Base-by-base conservation (phyloP, 37 sponge, comb jelly and placozoan species). In the Hormiphora californensis region DNA sequence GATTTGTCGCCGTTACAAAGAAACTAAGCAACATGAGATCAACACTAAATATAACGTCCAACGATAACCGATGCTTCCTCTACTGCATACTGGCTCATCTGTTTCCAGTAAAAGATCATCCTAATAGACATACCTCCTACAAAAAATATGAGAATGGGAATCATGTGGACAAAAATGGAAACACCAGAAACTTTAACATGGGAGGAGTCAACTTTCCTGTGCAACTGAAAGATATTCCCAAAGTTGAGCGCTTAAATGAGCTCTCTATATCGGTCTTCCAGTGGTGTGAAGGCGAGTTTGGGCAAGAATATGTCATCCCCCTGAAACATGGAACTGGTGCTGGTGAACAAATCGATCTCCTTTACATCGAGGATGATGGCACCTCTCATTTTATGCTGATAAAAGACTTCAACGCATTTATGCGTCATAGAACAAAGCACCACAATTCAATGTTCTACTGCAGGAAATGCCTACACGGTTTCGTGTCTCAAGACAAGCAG, bases 81-180 rank as follows among this genome's bases (percentile, higher is more conserved):
- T 73, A 73, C 81, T 73, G 81, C 81, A 33, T 73, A 11, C 44
- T 73, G 43, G 81, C 81, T 22, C 40, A 73, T 22, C n/a, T 73
- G 15, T 40, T 11, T 40, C 81, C 81, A 32, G 81, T 40, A 4
- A 73, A 39, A 2, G 25, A 40, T 0, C 43, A 73, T 46, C 46
- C 46, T n/a, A 23, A 33, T 4, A 27, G 81, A 19, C 44, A 39
- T 36, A 40, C 81, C 25, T 21, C 40, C n/a, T 73, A 73, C 35
- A 3, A 19, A 4, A 41, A 1, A 2, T 15, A 73, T 39, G 15
- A 27, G 12, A 28, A 39, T 22, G n/a, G n/a, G n/a, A n/a, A n/a
- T n/a, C 27, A 73, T 39, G 15, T 40, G 12, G 44, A 39, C 5
- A n/a, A n/a, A n/a, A n/a, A n/a, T n/a, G n/a, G n/a, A n/a, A n/a